Evolutionary conservation across 2,797 vertebrate genomes (phyloP), one percentile per base, ranked within the genome.

Genomic region (Danio jaintianensis): DNA sequence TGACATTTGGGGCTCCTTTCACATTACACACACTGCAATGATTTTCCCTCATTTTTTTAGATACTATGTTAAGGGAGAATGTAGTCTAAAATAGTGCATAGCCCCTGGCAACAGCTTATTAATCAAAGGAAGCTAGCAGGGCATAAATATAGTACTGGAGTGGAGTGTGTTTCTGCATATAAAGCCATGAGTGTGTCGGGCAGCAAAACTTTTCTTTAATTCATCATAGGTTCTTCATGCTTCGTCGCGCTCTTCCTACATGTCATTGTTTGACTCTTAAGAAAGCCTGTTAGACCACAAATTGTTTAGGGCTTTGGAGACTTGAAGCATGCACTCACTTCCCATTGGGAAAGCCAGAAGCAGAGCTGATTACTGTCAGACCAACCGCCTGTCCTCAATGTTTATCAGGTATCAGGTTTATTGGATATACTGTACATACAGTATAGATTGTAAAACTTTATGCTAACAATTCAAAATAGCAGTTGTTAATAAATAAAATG

Each of bases 281-380:
- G 83, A 88, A 86, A 80, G 86, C 88, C 81, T 83, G 81, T 68
- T 61, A 82, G 83, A 70, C 79, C 72, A 78, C 75, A 90, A 87
- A 92, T 92, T 93, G 90, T 89, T 90, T 86, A 79, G 92, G 91
- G 92, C 91, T 90, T 92, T 92, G 85, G 92, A 92, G 92, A 91
- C 91, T 87, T 88, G 86, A 75, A 38, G 88, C 85, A 86, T 82
- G 88, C 84, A 53, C 69, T 56, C 69, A 29, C 59, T 68, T 75
- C 62, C 75, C 75, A 43, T 85, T 87, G 90, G 83, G 69, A 80
- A 74, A 87, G 84, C 56, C 69, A 83, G 81, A 87, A 87, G 86
- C 82, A 84, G 84, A 79, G 83, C 81, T 83, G 85, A 78, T 83
- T 64, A 73, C 80, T 88, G 82, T 86, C 11, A 52, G 56, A 50